Base-by-base conservation (phyloP, 2,888 invertebrate genomes). In the Drosophila demipolita region DNA sequence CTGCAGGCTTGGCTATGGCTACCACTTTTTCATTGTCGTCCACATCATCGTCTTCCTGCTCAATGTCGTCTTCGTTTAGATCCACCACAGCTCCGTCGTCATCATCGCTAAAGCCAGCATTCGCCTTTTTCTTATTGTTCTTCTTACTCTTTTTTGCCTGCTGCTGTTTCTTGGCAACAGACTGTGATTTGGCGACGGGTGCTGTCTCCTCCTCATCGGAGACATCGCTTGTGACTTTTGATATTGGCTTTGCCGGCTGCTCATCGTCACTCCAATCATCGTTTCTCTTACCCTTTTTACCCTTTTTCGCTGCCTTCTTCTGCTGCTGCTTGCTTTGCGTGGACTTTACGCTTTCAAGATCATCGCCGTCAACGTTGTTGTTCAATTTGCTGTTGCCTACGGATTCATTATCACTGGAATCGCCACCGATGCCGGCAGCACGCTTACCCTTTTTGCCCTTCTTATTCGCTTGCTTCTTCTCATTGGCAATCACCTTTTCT, bases 211-310 rank as follows among this genome's bases (percentile, higher is more conserved):
- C 63, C 29, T 83, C 76, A 15, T 76, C 73, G 7, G 77, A 78
- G 23, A 64, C 83, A 35, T 82, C 82, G 17, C 65, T 76, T 15
- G 76, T 72, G 2, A 63, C 53, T 29, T 48, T 60, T 55, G 71
- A 1, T 9, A 36, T 38, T 33, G 70, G 62, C 62, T 61, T 68
- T 29, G 17, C 23, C 32, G 48, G 12, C n/a, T 65, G 52, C 11
- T 57, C 80, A 63, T 94, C 94, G 75, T 94, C 95, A 64, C 94
- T 94, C 82, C 94, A 94, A 71, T 94, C 94, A 52, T 91, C 94
- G 70, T 93, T 93, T 80, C 59, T 92, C 79, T 94, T 95, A 17
- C 94, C 94, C 92, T 94, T 94, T 55, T 92, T 93, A 0, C 83
- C 84, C 52, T 88, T 87, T 60, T 83, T 71, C 6, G 68, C 72